Evolutionary conservation across 2,888 invertebrate genomes (phyloP), one percentile per base, ranked within the genome.

Genomic region (Chrysolina haemoptera): DNA sequence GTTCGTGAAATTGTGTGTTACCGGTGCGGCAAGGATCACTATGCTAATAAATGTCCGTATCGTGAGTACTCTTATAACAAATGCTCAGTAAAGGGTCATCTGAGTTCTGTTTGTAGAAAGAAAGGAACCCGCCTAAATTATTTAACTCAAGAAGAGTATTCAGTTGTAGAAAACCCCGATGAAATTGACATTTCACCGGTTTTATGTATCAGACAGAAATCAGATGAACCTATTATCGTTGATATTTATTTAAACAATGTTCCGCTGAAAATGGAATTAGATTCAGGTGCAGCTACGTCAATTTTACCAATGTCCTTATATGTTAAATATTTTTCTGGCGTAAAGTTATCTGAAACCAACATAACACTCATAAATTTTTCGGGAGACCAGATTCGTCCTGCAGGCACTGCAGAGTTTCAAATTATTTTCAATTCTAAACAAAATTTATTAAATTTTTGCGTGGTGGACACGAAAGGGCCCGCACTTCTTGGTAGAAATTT

Each of bases 51-150:
- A 10, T 35, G 11, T 14, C 16, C 62, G 10, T 12, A 10, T 35
- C 27, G 48, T 50, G 48, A 50, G 16, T 50, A 50, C 48, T 12
- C 16, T 16, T 50, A n/a, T 16, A 50, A 50, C 16, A 62, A 35
- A 62, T 62, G 62, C 40, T 35, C 62, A 16, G 4, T 62, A 22
- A 62, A 62, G 16, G 62, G 62, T 62, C 40, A 62, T 62, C 40
- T 62, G 40, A 62, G 35, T 62, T 62, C 12, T 62, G 62, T 40
- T 40, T 62, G 62, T n/a, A 27, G 27, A 27, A 62, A 40, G 14
- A 62, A 62, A 16, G 35, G 62, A 16, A 35, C 35, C 14, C 40
- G 27, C n/a, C 8, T 50, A 1, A 50, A 50, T 50, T 6, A 12
- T 6, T 8, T 16, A 14, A 50, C 48, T 14, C n/a, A 50, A 50